Base-by-base conservation (phyloP, 92 coral and sea anemone species). In the Montipora capitata region DNA sequence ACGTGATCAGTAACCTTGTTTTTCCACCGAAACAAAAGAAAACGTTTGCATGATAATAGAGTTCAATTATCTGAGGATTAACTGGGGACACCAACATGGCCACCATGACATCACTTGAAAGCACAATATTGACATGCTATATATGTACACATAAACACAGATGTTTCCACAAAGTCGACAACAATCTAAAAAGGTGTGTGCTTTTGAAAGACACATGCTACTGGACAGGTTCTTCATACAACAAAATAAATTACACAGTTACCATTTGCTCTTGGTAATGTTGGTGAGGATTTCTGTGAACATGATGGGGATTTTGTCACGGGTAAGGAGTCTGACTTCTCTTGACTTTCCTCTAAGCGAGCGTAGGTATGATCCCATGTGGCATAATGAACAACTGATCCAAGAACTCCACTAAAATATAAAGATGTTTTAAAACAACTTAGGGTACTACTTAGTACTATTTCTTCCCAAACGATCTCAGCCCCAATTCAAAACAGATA, bases 301-400 rank as follows among this genome's bases (percentile, higher is more conserved):
- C 40, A 10, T 17, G 62, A 20, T 45, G 41, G 70, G n/a, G 68
- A 14, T 74, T 51, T 49, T 20, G 4, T 16, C 6, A 14, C 44
- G 10, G 11, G 42, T 5, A 40, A 10, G 15, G 75, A 44, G 39
- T 85, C 68, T 4, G 44, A 68, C 5, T 68, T 77, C 2, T 49
- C 75, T 39, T 76, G 54, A 41, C 20, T 44, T 51, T 40, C 48
- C 15, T 85, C 52, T 7, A 77, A 12, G 44, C 56, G 57, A 10
- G 78, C 83, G 72, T 95, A 95, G 12, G 80, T 58, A 88, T 95
- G 98, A 80, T 95, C 98, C 98, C 98, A 95, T 2, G 43, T 54
- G 3, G 88, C 76, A 16, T 65, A 76, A 3, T 57, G 72, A 42
- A 95, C 56, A 4, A 82, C 56, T 9, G 88, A 72, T 41, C 94